Percentiles rank a stretch among this genome's conserved stretches.
Evolutionary conservation across 2,888 invertebrate species (phyloP).

Genomic region (Polia nebulosa): DNA sequence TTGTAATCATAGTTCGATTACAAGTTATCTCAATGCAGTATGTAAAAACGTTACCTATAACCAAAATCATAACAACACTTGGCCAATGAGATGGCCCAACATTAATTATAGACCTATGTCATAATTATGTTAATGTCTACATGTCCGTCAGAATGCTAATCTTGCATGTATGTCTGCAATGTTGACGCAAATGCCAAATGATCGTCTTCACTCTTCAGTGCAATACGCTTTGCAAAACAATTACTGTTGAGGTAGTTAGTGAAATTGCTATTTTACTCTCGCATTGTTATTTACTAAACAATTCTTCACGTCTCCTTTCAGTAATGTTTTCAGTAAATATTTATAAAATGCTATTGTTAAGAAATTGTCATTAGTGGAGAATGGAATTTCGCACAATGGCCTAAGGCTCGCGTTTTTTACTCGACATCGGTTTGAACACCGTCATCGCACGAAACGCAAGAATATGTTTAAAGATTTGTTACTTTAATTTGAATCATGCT

Average conservation of each 20-base stretch:
- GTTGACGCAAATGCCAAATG: constrained; percentile 27
- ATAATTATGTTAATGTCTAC: constrained; percentile 49
- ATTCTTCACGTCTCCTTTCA: constrained; percentile 29
- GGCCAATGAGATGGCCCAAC: constrained; percentile 30
- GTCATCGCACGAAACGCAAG: background rate
- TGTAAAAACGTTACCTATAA: too few relatives aligned
- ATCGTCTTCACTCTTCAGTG: constrained; percentile 19
- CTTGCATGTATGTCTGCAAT: constrained; percentile 25
- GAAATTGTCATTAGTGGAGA: constrained; percentile 23
- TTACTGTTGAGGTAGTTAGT: constrained; percentile 3
- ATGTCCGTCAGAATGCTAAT: constrained; percentile 28
- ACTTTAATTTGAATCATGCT: too few relatives aligned
- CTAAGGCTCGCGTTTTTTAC: background rate
- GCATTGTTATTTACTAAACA: constrained; percentile 34
- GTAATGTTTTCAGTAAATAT: constrained; percentile 42
- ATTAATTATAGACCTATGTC: constrained; percentile 38
- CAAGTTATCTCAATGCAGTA: too few relatives aligned
- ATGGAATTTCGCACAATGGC: constrained; percentile 32
- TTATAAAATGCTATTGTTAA: constrained; percentile 36
- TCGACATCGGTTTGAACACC: background rate
- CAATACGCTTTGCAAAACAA: constrained; percentile 47
- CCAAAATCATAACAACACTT: background rate
- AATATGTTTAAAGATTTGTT: background rate
- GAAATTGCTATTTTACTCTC: background rate
- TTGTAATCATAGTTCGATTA: too few relatives aligned